Percentiles rank a stretch among this genome's conserved stretches.
Evolutionary conservation across 2,888 invertebrate species (phyloP).

Genomic region (Mesorhabditis belari): DNA sequence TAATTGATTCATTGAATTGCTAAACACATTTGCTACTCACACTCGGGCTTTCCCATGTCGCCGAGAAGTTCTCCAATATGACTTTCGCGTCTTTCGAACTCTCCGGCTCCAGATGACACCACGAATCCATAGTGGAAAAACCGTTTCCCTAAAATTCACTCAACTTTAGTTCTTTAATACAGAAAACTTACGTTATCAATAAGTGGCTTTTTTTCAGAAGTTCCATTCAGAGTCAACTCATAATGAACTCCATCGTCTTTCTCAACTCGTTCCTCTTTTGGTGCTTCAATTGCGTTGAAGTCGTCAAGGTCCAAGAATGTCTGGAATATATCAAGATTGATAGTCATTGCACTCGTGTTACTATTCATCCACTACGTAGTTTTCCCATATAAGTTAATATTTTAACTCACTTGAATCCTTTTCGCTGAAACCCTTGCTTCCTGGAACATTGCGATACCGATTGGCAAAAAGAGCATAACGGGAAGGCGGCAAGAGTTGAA

Average conservation of each 20-base stretch:
- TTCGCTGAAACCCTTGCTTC: conserved; percentile 51
- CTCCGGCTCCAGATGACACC: too few relatives aligned
- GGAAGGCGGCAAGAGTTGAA: conserved; percentile 69
- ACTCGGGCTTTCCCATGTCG: too few relatives aligned
- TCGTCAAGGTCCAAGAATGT: not conserved
- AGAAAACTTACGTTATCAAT: too few relatives aligned
- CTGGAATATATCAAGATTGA: conserved; percentile 2
- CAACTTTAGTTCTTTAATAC: too few relatives aligned
- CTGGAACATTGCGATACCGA: conserved; percentile 39
- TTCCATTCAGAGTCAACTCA: too few relatives aligned
- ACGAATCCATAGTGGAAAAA: too few relatives aligned
- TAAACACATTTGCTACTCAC: too few relatives aligned
- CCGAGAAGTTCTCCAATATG: not conserved
- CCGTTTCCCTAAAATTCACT: too few relatives aligned
- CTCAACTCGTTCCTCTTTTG: too few relatives aligned
- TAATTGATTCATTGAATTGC: too few relatives aligned
- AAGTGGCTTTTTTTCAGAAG: too few relatives aligned
- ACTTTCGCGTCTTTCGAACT: not conserved
- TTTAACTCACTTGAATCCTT: conserved; percentile 51
- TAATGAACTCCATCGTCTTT: too few relatives aligned
- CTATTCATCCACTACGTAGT: conserved; percentile 1
- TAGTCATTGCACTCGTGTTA: conserved; percentile 5
- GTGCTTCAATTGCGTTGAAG: not conserved
- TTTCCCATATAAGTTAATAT: not conserved
- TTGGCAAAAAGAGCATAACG: conserved; percentile 54